These are phyloP conservation scores for Umimayanthus kanabou DNA, from an alignment of 92 coral and sea anemone genomes.

Conservation along the genomic window DNA sequence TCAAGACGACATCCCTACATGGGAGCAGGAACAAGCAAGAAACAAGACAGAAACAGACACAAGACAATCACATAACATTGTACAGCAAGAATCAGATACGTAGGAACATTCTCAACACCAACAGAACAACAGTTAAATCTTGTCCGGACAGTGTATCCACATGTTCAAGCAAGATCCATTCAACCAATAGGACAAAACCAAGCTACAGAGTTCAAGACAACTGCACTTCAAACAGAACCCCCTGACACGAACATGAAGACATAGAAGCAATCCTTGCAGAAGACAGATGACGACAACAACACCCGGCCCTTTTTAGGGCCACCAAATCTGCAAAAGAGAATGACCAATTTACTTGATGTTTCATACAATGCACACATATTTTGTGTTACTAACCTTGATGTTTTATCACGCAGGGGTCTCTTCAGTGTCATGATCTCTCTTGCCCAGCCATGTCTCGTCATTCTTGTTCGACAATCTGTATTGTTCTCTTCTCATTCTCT, in stretches of 20 bases:
- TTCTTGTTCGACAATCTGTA: not conserved
- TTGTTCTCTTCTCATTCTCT: not conserved
- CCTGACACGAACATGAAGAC: not conserved
- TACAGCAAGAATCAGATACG: not conserved
- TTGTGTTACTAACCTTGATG: conserved; percentile 41
- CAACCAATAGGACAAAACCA: not conserved
- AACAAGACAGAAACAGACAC: not conserved
- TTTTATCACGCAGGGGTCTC: conserved; percentile 11
- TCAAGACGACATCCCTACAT: not conserved
- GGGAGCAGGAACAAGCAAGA: not conserved
- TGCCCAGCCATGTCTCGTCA: not conserved
- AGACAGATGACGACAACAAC: conserved; percentile 42
- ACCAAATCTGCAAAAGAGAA: conserved; percentile 88
- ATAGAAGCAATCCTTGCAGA: not conserved
- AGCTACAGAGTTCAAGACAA: conserved; percentile 1
- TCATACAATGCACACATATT: conserved; percentile 9
- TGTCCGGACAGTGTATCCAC: not conserved
- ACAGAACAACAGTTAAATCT: not conserved
- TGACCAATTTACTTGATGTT: conserved; percentile 51
- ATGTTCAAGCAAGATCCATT: not conserved
- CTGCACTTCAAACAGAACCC: not conserved
- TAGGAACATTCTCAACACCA: not conserved
- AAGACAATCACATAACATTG: not conserved
- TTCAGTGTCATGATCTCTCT: not conserved
- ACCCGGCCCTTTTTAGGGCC: conserved; percentile 94